These are phyloP conservation scores for Eupeodes corollae DNA, from an alignment of 1,140 invertebrate species.

Conservation along the genomic window DNA sequence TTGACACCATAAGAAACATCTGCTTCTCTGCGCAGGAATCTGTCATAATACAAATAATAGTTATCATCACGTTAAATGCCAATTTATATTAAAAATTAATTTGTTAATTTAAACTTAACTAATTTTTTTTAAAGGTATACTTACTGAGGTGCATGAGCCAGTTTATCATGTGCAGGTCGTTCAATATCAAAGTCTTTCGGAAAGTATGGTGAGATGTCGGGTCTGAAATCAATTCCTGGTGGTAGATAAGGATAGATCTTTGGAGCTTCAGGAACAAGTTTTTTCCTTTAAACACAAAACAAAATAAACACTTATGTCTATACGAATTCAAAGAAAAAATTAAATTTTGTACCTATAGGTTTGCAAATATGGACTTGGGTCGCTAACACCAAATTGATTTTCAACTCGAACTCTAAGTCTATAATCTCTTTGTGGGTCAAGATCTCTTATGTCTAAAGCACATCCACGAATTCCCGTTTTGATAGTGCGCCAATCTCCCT, in stretches of 20 bases:
- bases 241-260: slow-evolving; percentile 68
- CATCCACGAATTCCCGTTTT: slow-evolving; percentile 71
- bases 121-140: too few species aligned
- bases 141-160: slow-evolving; percentile 60
- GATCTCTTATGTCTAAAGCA: slow-evolving; percentile 69
- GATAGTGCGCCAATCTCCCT: slow-evolving; percentile 78
- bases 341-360: slow-evolving; percentile 46
- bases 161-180: slow-evolving; percentile 68
- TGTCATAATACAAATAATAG: slow-evolving; percentile 5
- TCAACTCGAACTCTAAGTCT: slow-evolving; percentile 88
- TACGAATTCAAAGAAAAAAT: not conserved
- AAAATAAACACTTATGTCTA: not conserved
- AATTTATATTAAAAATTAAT: too few species aligned
- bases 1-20: slow-evolving; percentile 80
- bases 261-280: slow-evolving; percentile 66
- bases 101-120: too few species aligned
- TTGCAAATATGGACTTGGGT: slow-evolving; percentile 77
- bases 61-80: too few species aligned
- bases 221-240: slow-evolving; percentile 72
- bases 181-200: slow-evolving; percentile 84
- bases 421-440: slow-evolving; percentile 80
- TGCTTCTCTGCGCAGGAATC: slow-evolving; percentile 72
- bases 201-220: slow-evolving; percentile 78
- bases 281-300: slow-evolving; percentile 46
- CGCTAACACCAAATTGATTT: slow-evolving; percentile 93